A percentile compares a stretch with the other conserved stretches of the same genome.
phyloP scores from a whole-genome alignment of 2,113 vertebrate species.

The Aptenodytes forsteri region DNA sequence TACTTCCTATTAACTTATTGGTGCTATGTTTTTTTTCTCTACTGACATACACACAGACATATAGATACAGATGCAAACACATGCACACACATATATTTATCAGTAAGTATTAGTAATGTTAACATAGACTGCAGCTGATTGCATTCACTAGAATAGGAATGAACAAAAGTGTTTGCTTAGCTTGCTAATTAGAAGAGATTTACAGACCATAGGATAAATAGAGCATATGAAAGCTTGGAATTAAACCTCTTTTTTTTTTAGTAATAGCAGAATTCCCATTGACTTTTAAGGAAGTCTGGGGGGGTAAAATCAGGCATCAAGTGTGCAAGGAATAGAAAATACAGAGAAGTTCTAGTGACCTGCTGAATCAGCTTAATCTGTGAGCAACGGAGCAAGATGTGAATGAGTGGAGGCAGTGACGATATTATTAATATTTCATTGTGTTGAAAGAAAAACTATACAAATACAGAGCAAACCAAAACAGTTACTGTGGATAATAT shows the following conservation, averaged over 20 bases:
- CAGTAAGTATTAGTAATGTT: background rate
- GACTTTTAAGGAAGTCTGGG: background rate
- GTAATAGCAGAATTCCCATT: background rate
- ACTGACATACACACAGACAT: background rate
- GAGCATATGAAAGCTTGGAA: background rate
- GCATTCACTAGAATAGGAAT: background rate
- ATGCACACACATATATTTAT: background rate
- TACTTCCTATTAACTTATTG: background rate
- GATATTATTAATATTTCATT: background rate
- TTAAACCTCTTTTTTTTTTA: background rate
- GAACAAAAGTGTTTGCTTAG: background rate
- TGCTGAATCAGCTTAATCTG: background rate
- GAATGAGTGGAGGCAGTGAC: background rate
- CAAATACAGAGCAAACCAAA: background rate
- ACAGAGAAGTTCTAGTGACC: background rate
- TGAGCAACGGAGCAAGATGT: background rate
- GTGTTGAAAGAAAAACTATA: background rate
- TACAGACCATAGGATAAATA: background rate
- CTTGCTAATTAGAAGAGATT: background rate
- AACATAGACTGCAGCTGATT: background rate
- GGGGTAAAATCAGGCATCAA: background rate
- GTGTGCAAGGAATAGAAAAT: background rate
- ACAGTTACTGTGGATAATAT: background rate
- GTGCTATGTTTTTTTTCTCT: background rate
- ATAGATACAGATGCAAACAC: background rate